Percentiles rank a stretch among this genome's conserved stretches.
Conservation (phyloP, 2,888 invertebrate genomes). For the Acleris emargana region DNA sequence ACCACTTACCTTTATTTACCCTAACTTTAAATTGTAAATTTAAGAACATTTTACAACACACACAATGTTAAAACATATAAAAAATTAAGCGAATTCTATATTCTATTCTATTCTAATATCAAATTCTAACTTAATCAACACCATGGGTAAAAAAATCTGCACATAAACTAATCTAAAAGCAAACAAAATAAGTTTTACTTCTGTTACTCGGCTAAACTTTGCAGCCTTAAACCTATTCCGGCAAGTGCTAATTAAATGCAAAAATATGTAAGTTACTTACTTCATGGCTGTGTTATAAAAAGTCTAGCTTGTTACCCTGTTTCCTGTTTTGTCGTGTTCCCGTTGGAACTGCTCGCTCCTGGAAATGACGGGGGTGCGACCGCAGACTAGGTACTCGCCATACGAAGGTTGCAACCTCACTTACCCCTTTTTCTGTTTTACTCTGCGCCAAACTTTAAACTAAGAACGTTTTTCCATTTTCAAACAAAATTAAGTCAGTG, state of each 20-base stretch:
- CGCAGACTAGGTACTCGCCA: conserved; percentile 15
- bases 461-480: background rate
- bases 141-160: too few species aligned
- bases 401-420: conserved; percentile 5
- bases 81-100: too few species aligned
- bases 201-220: background rate
- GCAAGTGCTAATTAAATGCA: conserved; percentile 11
- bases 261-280: conserved; percentile 8
- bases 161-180: background rate
- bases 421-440: conserved; percentile 1
- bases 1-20: too few species aligned
- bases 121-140: too few species aligned
- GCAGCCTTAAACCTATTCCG: background rate
- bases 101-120: too few species aligned
- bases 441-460: conserved; percentile 3
- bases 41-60: too few species aligned
- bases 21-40: too few species aligned
- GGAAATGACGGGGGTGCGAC: conserved; percentile 9
- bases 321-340: conserved; percentile 5
- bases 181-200: background rate
- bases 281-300: conserved; percentile 13
- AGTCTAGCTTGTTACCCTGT: conserved; percentile 9
- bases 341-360: conserved; percentile 4
- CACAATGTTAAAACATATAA: too few species aligned
- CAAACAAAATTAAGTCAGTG: background rate